Evolutionary conservation across 1,140 invertebrate species (phyloP).

Genomic region (Ceratoteleas bidentatus): DNA sequence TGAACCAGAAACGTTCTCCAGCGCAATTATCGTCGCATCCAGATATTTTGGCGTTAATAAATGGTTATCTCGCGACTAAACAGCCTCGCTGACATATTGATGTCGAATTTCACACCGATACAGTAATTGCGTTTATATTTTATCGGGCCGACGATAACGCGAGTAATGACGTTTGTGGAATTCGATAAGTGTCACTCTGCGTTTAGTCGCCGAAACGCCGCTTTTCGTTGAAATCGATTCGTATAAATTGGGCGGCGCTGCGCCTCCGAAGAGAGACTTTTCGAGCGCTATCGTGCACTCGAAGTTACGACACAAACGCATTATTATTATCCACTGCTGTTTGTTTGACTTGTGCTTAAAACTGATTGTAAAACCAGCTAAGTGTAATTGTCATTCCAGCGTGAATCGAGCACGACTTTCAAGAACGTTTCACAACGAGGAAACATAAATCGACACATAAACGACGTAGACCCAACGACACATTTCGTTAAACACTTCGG

Average conservation of each 20-base stretch:
- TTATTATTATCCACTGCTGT: slow-evolving; percentile 51
- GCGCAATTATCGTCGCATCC: neutral
- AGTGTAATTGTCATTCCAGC: slow-evolving; percentile 54
- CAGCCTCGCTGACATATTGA: slow-evolving; percentile 17
- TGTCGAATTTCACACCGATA: slow-evolving; percentile 26
- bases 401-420: slow-evolving; percentile 44
- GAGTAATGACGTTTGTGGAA: slow-evolving; percentile 19
- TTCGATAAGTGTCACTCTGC: slow-evolving; percentile 22
- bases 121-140: slow-evolving; percentile 22
- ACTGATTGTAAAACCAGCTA: slow-evolving; percentile 55
- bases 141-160: slow-evolving; percentile 37
- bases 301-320: slow-evolving; percentile 29
- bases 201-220: neutral
- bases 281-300: slow-evolving; percentile 4
- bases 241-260: too few species aligned
- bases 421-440: slow-evolving; percentile 52
- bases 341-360: slow-evolving; percentile 54
- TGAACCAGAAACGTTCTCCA: too few species aligned
- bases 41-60: slow-evolving; percentile 24
- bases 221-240: slow-evolving; percentile 7
- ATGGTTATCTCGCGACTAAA: neutral
- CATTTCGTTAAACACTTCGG: slow-evolving; percentile 25
- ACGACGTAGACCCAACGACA: slow-evolving; percentile 28
- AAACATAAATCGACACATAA: slow-evolving; percentile 53
- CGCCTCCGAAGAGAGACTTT: neutral